Evolutionary conservation across 2,888 invertebrate genomes (phyloP), one percentile per base, ranked within the genome.

Genomic region (Gymnosoma rotundatum): DNA sequence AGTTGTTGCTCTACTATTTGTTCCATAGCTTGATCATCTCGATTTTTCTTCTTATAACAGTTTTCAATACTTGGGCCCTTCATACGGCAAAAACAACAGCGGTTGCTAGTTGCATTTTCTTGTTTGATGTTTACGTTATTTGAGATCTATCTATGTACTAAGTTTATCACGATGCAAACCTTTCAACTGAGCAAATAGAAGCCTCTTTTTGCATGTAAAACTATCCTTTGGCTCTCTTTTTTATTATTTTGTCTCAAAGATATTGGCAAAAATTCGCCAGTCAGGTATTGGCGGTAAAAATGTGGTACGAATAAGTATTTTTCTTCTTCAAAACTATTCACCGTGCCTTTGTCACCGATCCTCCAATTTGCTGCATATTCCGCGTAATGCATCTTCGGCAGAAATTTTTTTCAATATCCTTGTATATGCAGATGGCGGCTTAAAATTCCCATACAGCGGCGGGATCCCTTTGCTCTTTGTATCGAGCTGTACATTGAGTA

Each of bases 51-150:
- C 58, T 82, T 69, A 8, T 16, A 42, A 9, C 70, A 78, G 14
- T 36, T 42, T n/a, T 78, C 78, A n/a, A 58, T 25, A 14, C 25
- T 38, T 14, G 60, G 67, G 5, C 67, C 76, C 10, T 42, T 42
- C 10, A 42, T 12, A n/a, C 69, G 45, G 20, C 64, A 56, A 48
- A 64, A 56, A 36, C 36, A 25, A 48, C 81, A 54, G 12, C 42
- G 42, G 12, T 20, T 61, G 20, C 42, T 42, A 38, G 61, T 61
- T 61, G 12, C 6, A 14, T 3, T 3, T 42, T 61, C 61, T 38
- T 42, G 14, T 14, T 60, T 32, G 20, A 69, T n/a, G 64, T 75
- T 78, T 16, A 64, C 78, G 16, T 75, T 70, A 48, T 73, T 64
- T 63, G 1, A 73, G 67, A 12, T 78, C 76, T 1, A 58, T 42